These are phyloP conservation scores for Pantherophis alleghaniensis DNA, from an alignment of 2,797 vertebrate species.

Conservation along the genomic window DNA sequence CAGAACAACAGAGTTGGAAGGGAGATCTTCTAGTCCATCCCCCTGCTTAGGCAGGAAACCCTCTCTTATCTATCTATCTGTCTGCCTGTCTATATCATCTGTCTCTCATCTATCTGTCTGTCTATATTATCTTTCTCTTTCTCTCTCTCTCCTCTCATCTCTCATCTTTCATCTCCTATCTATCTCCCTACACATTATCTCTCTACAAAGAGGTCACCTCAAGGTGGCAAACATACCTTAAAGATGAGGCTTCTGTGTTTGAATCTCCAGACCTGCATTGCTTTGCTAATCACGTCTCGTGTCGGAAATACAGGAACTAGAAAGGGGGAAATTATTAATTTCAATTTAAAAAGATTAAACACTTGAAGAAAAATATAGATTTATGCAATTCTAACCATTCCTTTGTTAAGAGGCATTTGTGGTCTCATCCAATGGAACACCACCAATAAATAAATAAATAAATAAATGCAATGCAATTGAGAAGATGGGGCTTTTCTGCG, in stretches of 20 bases:
- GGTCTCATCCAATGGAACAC: slow-evolving; percentile 53
- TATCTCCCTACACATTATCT: not conserved
- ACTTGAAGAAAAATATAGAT: not conserved
- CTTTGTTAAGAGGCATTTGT: slow-evolving; percentile 52
- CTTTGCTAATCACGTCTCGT: slow-evolving; percentile 21
- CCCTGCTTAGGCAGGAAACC: too few species aligned
- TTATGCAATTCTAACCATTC: not conserved
- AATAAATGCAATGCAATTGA: slow-evolving; percentile 6
- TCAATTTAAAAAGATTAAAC: not conserved
- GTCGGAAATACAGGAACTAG: not conserved
- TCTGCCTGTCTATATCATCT: too few species aligned
- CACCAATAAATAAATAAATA: not conserved
- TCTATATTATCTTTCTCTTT: too few species aligned
- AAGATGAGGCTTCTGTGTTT: slow-evolving; percentile 50
- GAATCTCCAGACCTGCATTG: slow-evolving; percentile 8
- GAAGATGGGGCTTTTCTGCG: slow-evolving; percentile 40
- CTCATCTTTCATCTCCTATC: not conserved
- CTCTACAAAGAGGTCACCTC: not conserved
- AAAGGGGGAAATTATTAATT: not conserved
- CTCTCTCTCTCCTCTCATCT: too few species aligned
- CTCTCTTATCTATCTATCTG: too few species aligned
- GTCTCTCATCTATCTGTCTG: too few species aligned
- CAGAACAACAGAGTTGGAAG: too few species aligned
- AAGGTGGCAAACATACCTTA: not conserved
- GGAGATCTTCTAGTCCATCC: too few species aligned